Conservation (phyloP, 2,797 vertebrate species). For the Arvicola amphibius region DNA sequence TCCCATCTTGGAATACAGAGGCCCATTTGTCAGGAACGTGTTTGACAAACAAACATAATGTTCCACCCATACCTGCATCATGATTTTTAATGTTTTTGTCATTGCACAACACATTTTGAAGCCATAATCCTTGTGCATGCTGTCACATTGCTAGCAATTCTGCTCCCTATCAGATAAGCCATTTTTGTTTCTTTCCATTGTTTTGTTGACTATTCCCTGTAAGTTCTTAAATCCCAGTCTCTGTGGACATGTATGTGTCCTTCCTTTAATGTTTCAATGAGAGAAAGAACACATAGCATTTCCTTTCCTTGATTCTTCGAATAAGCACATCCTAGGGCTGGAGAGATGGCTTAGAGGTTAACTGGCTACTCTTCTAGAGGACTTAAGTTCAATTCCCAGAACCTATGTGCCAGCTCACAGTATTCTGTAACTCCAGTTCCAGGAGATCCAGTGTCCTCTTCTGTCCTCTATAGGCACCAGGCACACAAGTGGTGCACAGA, state of each 20-base stretch:
- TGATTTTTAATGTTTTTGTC: neutral
- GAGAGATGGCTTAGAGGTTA: neutral
- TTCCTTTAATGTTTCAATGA: constrained; percentile 43
- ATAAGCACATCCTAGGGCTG: neutral
- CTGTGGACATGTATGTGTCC: neutral
- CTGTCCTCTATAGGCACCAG: neutral
- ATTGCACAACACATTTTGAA: constrained; percentile 1
- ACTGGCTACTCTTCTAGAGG: neutral
- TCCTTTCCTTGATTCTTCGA: neutral
- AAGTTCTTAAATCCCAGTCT: constrained; percentile 36
- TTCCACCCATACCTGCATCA: neutral
- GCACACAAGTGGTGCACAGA: neutral
- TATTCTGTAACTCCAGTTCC: neutral
- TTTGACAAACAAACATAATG: constrained; percentile 40
- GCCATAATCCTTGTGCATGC: neutral
- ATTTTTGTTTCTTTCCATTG: neutral
- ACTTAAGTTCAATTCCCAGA: neutral
- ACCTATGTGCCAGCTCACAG: neutral
- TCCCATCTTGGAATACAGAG: neutral
- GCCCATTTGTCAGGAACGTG: neutral
- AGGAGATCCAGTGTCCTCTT: neutral
- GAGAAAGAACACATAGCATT: neutral
- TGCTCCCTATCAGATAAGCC: neutral
- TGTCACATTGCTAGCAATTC: neutral
- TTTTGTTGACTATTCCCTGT: neutral